Conservation (phyloP, 2,113 vertebrate genomes). For the Paratilapia polleni region DNA sequence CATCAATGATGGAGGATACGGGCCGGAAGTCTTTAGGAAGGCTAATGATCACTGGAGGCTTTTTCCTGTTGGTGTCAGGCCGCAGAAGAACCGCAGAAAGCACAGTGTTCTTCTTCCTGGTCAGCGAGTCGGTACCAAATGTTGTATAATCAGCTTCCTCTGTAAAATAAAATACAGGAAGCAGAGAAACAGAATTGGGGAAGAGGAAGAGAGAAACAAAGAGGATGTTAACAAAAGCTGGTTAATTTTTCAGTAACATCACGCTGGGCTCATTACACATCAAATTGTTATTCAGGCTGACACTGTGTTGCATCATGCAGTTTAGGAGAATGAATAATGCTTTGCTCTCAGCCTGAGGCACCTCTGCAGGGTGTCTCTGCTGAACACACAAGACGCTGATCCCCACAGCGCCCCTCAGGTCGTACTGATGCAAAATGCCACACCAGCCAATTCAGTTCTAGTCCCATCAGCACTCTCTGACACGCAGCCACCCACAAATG, state of each 20-base stretch:
- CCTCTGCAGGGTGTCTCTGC: conserved; percentile 23
- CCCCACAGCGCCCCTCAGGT: conserved; percentile 19
- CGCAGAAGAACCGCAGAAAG: conserved; percentile 90
- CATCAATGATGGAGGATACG: conserved; percentile 97
- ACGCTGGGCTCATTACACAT: neutral
- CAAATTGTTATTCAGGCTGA: conserved; percentile 27
- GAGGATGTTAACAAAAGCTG: conserved; percentile 27
- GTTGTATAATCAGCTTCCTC: conserved; percentile 96
- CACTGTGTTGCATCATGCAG: conserved; percentile 53
- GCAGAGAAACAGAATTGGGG: neutral
- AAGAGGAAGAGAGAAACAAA: conserved; percentile 17
- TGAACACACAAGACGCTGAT: conserved; percentile 21
- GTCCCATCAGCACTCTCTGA: neutral
- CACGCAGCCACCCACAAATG: neutral
- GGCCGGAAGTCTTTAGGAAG: conserved; percentile 96
- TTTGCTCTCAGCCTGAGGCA: conserved; percentile 33
- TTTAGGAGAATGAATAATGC: conserved; percentile 21
- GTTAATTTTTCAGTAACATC: conserved; percentile 3
- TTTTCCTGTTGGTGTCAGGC: conserved; percentile 89
- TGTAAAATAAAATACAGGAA: conserved; percentile 67
- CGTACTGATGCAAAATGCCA: conserved; percentile 2
- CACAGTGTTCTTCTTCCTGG: conserved; percentile 89
- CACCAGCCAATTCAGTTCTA: neutral
- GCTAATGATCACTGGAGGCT: conserved; percentile 91
- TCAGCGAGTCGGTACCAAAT: conserved; percentile 91